Evolutionary conservation across 1,140 invertebrate genomes (phyloP).

Genomic region (Pachypeltis micranthus): DNA sequence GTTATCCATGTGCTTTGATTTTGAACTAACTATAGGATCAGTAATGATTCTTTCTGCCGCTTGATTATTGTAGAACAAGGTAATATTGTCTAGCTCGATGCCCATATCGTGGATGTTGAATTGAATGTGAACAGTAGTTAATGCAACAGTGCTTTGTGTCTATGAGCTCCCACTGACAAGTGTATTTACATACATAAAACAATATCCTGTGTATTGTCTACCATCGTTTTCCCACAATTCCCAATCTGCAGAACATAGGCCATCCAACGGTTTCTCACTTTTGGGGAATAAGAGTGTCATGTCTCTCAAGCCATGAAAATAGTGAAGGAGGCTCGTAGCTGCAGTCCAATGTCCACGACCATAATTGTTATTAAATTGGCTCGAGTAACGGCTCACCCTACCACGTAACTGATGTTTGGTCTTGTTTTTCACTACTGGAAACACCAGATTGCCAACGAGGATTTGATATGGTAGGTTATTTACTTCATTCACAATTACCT

Average conservation of each 20-base stretch:
- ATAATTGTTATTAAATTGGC: constrained; percentile 4
- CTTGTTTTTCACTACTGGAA: neutral
- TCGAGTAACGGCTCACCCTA: neutral
- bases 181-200: neutral
- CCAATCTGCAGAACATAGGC: neutral
- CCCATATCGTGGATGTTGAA: neutral
- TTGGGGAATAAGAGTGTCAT: neutral
- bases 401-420: neutral
- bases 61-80: neutral
- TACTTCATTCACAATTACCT: too few relatives aligned
- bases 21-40: neutral
- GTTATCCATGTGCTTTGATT: neutral
- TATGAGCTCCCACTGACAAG: neutral
- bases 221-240: neutral
- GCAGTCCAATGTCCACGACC: neutral
- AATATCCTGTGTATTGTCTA: neutral
- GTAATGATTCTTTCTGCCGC: neutral
- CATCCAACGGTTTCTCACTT: neutral
- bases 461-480: constrained; percentile 2
- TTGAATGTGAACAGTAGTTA: neutral
- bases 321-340: neutral
- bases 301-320: neutral
- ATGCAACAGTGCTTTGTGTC: neutral
- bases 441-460: neutral
- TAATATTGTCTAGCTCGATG: neutral